Percentiles rank a stretch among this genome's conserved stretches.
phyloP scores from a whole-genome alignment of 2,797 vertebrate species.

The Poecilia gillii region DNA sequence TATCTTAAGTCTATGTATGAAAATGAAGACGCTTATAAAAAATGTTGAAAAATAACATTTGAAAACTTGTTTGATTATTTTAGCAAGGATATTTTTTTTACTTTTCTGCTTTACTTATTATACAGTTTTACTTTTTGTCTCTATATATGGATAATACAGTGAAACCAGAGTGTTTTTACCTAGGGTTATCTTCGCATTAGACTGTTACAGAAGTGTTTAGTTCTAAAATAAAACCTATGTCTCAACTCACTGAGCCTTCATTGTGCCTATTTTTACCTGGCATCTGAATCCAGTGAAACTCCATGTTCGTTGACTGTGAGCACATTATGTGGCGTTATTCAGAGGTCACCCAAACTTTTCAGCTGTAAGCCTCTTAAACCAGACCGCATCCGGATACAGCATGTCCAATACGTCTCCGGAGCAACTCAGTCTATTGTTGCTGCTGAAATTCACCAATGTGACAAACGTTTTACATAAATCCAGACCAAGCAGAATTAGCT shows the following conservation, averaged over 20 bases:
- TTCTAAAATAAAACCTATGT: slow-evolving; percentile 15
- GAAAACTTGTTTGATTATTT: not conserved
- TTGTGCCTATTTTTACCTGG: slow-evolving; percentile 69
- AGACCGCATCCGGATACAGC: slow-evolving; percentile 80
- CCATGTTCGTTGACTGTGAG: slow-evolving; percentile 55
- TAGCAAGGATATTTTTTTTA: not conserved
- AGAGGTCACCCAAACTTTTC: slow-evolving; percentile 83
- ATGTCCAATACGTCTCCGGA: slow-evolving; percentile 79
- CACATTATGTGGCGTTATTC: slow-evolving; percentile 78
- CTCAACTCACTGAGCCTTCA: slow-evolving; percentile 42
- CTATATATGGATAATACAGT: not conserved
- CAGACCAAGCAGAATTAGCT: slow-evolving; percentile 69
- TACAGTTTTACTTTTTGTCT: not conserved
- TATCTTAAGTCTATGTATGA: not conserved
- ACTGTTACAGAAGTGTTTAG: not conserved
- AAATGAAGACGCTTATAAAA: not conserved
- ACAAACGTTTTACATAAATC: slow-evolving; percentile 79
- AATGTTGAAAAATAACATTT: not conserved
- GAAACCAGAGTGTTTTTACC: not conserved
- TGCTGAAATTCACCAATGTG: slow-evolving; percentile 80
- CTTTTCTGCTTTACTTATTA: not conserved
- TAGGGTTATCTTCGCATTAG: not conserved
- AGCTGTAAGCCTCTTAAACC: slow-evolving; percentile 83
- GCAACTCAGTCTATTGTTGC: slow-evolving; percentile 79
- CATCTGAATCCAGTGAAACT: slow-evolving; percentile 68